Evolutionary conservation across 2,113 vertebrate species (phyloP).

Genomic region (Micromys minutus): DNA sequence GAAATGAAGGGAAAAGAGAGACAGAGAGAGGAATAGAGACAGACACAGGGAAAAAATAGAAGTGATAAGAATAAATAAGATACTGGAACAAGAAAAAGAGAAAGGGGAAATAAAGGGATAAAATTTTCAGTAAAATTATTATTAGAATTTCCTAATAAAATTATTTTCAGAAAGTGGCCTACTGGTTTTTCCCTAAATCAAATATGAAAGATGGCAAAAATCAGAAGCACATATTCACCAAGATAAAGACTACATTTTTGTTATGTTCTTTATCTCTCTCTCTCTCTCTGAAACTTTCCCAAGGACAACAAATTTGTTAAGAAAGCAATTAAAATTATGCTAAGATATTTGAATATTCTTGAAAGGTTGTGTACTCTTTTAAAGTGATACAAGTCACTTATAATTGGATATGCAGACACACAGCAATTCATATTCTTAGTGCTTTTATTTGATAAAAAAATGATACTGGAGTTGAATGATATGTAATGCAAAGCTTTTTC

Average conservation of each 20-base stretch:
- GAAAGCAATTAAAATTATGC: background rate
- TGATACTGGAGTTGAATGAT: background rate
- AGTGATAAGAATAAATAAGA: background rate
- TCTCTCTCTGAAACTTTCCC: background rate
- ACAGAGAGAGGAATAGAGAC: background rate
- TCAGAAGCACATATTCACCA: background rate
- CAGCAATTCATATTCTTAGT: background rate
- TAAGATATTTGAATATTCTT: background rate
- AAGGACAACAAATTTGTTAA: background rate
- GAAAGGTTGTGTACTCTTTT: background rate
- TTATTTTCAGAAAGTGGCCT: background rate
- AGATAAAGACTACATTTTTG: background rate
- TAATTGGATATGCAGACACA: background rate
- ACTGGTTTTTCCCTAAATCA: background rate
- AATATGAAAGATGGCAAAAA: background rate
- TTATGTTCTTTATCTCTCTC: background rate
- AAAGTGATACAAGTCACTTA: background rate
- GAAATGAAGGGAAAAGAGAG: too few relatives aligned
- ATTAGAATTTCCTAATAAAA: background rate
- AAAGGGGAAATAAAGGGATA: background rate
- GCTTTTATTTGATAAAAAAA: background rate
- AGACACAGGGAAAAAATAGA: too few relatives aligned
- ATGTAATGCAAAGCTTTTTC: background rate
- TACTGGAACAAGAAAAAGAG: too few relatives aligned
- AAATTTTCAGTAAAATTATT: background rate